phyloP scores from a whole-genome alignment of 1,140 invertebrate species.

The Oedothorax gibbosus region DNA sequence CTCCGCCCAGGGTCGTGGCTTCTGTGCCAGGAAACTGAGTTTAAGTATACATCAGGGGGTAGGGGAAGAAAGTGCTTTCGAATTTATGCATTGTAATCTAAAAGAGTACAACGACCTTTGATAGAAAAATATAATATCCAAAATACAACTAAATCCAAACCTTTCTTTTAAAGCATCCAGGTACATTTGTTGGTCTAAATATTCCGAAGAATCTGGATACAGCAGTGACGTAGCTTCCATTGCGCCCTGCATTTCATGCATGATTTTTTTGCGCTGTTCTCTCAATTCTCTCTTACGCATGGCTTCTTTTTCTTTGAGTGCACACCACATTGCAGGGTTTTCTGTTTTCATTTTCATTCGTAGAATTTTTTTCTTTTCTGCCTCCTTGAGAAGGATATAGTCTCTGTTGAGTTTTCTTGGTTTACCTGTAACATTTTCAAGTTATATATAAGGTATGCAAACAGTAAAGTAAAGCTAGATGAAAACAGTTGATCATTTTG shows the following conservation, averaged over 20 bases:
- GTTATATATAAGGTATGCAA: too few relatives aligned
- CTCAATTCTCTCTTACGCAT: constrained; percentile 21
- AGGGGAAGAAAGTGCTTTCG: too few relatives aligned
- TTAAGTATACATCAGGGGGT: too few relatives aligned
- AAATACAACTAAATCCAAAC: neutral
- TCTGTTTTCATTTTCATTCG: constrained; percentile 30
- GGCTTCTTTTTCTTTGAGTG: constrained; percentile 38
- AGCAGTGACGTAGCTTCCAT: constrained; percentile 2
- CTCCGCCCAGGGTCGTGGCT: too few relatives aligned
- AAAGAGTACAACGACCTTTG: too few relatives aligned
- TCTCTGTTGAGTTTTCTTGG: neutral
- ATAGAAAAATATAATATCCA: neutral
- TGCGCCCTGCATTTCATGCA: constrained; percentile 32
- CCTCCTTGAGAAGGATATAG: constrained; percentile 25
- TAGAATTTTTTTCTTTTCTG: constrained; percentile 36
- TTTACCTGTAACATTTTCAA: too few relatives aligned
- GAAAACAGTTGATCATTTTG: too few relatives aligned
- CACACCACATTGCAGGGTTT: constrained; percentile 39
- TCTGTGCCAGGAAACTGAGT: too few relatives aligned
- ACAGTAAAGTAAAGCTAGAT: too few relatives aligned
- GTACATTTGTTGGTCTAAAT: constrained; percentile 29
- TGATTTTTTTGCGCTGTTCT: constrained; percentile 17
- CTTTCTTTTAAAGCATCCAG: constrained; percentile 50
- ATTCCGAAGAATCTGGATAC: constrained; percentile 5
- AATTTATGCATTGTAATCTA: too few relatives aligned